Base-by-base conservation (phyloP, 2,113 vertebrate species). In the Pygoscelis antarcticus region DNA sequence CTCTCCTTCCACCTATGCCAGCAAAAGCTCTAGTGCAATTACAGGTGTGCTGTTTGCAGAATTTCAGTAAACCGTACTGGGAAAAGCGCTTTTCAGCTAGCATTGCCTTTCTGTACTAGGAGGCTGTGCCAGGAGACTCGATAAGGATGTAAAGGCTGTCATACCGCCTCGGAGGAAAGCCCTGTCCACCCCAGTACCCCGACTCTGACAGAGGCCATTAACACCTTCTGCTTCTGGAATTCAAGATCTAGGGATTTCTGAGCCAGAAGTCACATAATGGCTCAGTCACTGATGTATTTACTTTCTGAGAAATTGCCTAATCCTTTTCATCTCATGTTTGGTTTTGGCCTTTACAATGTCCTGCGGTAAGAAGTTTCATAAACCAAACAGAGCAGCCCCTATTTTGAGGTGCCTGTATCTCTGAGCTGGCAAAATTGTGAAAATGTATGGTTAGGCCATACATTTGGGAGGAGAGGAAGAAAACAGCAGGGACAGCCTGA, bases 401-500 rank as follows among this genome's bases (percentile, higher is more conserved):
- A 27, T 54, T 82, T 78, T 42, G 19, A 79, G 66, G 17, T 47
- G 38, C 16, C 17, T 0, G 0, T 52, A 25, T 26, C 22, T 74
- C 82, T 44, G 51, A 84, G 40, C 64, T 55, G 62, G 25, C 13
- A 51, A 55, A 57, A 62, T 0, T 30, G 38, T 55, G 60, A 82
- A 77, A 65, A 82, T 23, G 9, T 10, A 15, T 12, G 20, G 16
- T 57, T 62, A 61, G 36, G 44, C 36, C 0, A 0, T 34, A n/a
- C 6, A 6, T 55, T 64, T 51, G 74, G 32, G 69, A 71, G 13
- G 38, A 77, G 62, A 78, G 30, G 40, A 83, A 57, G 30, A 44
- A 42, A 42, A 66, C 0, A 0, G 36, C 46, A n/a, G 38, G 23
- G 65, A 40, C 0, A 0, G 62, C 62, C 55, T 51, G 65, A 57